Base-by-base conservation (phyloP, 2,113 vertebrate species). In the Calonectris borealis region DNA sequence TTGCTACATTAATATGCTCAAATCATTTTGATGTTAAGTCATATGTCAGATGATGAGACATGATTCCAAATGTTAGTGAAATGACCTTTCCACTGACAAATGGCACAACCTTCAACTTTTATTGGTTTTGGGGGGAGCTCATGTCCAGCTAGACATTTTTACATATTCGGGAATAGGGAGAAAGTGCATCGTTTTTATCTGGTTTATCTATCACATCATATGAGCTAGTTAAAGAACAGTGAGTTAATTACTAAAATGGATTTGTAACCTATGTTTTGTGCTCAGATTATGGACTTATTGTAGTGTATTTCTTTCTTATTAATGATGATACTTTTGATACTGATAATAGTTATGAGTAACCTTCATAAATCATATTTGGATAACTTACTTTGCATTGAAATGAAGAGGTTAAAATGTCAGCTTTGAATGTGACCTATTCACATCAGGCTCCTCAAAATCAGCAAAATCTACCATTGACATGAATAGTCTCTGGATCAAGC, bases 21-120 rank as follows among this genome's bases (percentile, higher is more conserved):
- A 69, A 72, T 76, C 40, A 65, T 88, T 84, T 88, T 88, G 80
- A 81, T 81, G 77, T 75, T 78, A 95, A 83, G 77, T 79, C 80
- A 22, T 60, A 62, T 92, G 80, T 94, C 94, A 95, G 79, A 80
- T 86, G 51, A 54, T n/a, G 44, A 77, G 55, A 82, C 52, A 13
- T 57, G 90, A 83, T 78, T 88, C 42, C 72, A 95, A 94, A 94
- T 84, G 72, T 81, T 90, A 92, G 86, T 93, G 72, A 90, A 96
- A 86, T 91, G 83, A 93, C 92, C 94, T 95, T 97, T 96, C 70
- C 25, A 42, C 84, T 91, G 86, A 89, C 58, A 96, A 94, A 96
- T 90, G 83, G 65, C 86, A 83, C 49, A 90, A 58, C 78, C 77
- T 95, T 95, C 73, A 84, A 55, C 46, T 79, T 89, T 11, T 80